Percentiles rank a stretch among this genome's conserved stretches.
These are phyloP conservation scores for Drosophila bocqueti DNA, from an alignment of 1,140 invertebrate genomes.

Conservation along the genomic window DNA sequence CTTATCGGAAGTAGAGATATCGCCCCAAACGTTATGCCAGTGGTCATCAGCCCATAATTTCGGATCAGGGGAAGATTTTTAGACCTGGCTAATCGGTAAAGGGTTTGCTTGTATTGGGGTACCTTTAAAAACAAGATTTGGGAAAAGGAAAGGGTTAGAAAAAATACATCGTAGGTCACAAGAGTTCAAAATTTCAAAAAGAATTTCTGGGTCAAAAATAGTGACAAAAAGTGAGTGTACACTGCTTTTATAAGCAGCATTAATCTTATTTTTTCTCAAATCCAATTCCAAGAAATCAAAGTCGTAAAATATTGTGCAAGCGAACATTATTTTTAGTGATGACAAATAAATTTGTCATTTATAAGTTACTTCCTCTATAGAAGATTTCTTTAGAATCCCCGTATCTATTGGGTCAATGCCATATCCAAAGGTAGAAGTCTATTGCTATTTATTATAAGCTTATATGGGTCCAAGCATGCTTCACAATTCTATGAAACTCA, in stretches of 20 bases:
- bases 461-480: not conserved
- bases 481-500: not conserved
- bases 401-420: too few relatives aligned
- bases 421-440: too few relatives aligned
- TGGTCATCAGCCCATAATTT: slow-evolving; percentile 29
- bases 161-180: too few relatives aligned
- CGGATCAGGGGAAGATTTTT: slow-evolving; percentile 6
- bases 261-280: not conserved
- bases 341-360: not conserved
- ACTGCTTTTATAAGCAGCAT: too few relatives aligned
- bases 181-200: too few relatives aligned
- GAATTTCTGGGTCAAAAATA: too few relatives aligned
- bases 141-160: not conserved
- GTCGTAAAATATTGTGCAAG: too few relatives aligned
- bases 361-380: too few relatives aligned
- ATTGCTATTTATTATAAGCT: too few relatives aligned
- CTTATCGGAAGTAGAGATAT: slow-evolving; percentile 37
- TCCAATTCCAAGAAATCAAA: not conserved
- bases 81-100: slow-evolving; percentile 1
- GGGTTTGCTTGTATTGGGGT: not conserved
- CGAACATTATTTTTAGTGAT: not conserved
- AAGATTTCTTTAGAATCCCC: too few relatives aligned
- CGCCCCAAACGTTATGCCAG: not conserved
- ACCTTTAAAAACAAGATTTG: too few relatives aligned
- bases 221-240: too few relatives aligned